These are phyloP conservation scores for Ceryle rudis DNA, from an alignment of 2,797 vertebrate genomes.

Conservation along the genomic window DNA sequence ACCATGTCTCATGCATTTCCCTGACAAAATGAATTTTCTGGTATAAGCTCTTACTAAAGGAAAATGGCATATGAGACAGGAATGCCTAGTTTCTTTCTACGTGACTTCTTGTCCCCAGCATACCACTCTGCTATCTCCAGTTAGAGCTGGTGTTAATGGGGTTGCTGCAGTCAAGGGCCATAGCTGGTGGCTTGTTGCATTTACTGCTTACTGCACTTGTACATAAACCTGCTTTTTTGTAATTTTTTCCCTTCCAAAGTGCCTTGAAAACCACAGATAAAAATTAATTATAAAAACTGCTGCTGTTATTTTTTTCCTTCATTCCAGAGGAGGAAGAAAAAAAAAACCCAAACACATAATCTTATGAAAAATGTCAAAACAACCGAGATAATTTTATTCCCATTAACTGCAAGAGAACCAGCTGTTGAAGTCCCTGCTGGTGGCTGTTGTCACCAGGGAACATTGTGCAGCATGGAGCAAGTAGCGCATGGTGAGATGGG, in stretches of 20 bases:
- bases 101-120: not conserved
- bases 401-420: not conserved
- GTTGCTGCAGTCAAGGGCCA: not conserved
- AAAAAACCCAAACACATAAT: too few relatives aligned
- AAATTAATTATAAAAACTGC: not conserved
- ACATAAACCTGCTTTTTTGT: not conserved
- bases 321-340: not conserved
- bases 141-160: not conserved
- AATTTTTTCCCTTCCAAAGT: not conserved
- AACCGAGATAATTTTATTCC: not conserved
- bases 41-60: not conserved
- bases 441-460: not conserved
- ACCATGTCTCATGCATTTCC: fast-evolving
- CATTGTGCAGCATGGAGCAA: not conserved
- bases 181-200: not conserved
- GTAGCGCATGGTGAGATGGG: fast-evolving
- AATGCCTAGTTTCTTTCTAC: not conserved
- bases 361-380: not conserved
- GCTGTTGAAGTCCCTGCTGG: not conserved
- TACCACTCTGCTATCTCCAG: not conserved
- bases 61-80: not conserved
- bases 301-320: not conserved
- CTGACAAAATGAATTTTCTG: not conserved
- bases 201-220: not conserved
- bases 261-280: not conserved